phyloP scores from a whole-genome alignment of 2,888 invertebrate genomes.

The Rhamnusium bicolor region DNA sequence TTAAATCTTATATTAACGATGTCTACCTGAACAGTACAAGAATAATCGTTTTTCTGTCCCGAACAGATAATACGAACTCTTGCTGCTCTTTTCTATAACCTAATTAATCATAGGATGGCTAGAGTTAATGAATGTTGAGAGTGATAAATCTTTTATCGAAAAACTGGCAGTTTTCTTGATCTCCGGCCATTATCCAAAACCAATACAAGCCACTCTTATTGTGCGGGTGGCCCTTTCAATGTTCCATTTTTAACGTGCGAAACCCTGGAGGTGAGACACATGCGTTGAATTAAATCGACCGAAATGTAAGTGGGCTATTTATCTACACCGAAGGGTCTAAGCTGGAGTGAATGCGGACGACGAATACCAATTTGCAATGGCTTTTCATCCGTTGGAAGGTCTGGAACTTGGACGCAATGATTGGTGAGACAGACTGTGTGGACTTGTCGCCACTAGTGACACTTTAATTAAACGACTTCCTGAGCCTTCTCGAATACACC shows the following conservation, averaged over 20 bases:
- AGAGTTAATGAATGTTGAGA: constrained; percentile 44
- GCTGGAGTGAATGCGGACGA: constrained; percentile 37
- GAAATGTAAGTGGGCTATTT: constrained; percentile 46
- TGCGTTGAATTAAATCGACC: constrained; percentile 51
- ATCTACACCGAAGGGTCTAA: constrained; percentile 40
- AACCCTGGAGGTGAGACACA: constrained; percentile 43
- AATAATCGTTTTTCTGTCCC: constrained; percentile 20
- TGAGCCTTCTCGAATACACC: constrained; percentile 8
- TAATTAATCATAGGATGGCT: constrained; percentile 42
- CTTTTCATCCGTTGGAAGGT: constrained; percentile 32
- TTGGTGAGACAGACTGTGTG: constrained; percentile 43
- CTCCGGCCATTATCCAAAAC: constrained; percentile 33
- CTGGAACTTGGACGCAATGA: constrained; percentile 33
- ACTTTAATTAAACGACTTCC: constrained; percentile 52
- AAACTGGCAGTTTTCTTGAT: constrained; percentile 41
- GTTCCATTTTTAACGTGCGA: constrained; percentile 43
- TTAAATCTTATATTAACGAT: constrained; percentile 6
- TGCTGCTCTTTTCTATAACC: constrained; percentile 21
- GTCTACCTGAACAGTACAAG: background rate
- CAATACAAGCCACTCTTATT: constrained; percentile 27
- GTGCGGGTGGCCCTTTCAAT: constrained; percentile 16
- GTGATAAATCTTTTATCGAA: constrained; percentile 45
- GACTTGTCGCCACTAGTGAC: constrained; percentile 44
- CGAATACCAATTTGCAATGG: constrained; percentile 49
- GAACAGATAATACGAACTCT: constrained; percentile 31